These are phyloP conservation scores for Sinopyrophorus schimmeli DNA, from an alignment of 2,888 invertebrate species.

Conservation along the genomic window DNA sequence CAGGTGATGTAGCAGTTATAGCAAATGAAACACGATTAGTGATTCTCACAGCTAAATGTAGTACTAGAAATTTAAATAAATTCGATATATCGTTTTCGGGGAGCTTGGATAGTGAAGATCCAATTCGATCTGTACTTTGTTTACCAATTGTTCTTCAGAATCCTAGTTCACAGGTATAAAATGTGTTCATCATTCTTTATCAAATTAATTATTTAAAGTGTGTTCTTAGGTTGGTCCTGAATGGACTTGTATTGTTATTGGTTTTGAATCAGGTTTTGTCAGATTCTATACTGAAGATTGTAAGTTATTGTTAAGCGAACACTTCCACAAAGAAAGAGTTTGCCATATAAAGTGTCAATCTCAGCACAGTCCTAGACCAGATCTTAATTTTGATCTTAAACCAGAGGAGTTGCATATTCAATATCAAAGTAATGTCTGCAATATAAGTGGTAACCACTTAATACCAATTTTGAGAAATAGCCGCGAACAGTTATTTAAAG, in stretches of 20 bases:
- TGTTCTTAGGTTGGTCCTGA: slow-evolving; percentile 70
- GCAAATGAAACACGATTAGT: slow-evolving; percentile 68
- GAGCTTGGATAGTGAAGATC: slow-evolving; percentile 58
- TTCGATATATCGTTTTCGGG: slow-evolving; percentile 64
- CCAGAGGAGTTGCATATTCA: slow-evolving; percentile 76
- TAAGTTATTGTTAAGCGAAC: slow-evolving; percentile 77
- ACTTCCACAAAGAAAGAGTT: slow-evolving; percentile 81
- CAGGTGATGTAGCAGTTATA: slow-evolving; percentile 71
- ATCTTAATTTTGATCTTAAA: slow-evolving; percentile 48
- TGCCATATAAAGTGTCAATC: slow-evolving; percentile 78
- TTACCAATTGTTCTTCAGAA: slow-evolving; percentile 56
- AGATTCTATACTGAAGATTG: slow-evolving; percentile 90
- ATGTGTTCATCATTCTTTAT: background rate
- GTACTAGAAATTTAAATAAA: slow-evolving; percentile 56
- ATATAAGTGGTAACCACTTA: slow-evolving; percentile 75
- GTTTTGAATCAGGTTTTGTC: slow-evolving; percentile 82
- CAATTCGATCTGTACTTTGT: slow-evolving; percentile 57
- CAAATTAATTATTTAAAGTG: background rate
- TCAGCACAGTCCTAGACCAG: slow-evolving; percentile 58
- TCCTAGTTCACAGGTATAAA: slow-evolving; percentile 48
- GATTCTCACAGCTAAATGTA: slow-evolving; percentile 64
- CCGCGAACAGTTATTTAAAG: slow-evolving; percentile 78
- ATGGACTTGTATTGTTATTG: slow-evolving; percentile 91
- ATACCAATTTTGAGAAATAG: slow-evolving; percentile 79
- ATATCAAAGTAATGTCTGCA: slow-evolving; percentile 72